These are phyloP conservation scores for Pyrrhia umbra DNA, from an alignment of 2,888 invertebrate genomes.

Conservation along the genomic window DNA sequence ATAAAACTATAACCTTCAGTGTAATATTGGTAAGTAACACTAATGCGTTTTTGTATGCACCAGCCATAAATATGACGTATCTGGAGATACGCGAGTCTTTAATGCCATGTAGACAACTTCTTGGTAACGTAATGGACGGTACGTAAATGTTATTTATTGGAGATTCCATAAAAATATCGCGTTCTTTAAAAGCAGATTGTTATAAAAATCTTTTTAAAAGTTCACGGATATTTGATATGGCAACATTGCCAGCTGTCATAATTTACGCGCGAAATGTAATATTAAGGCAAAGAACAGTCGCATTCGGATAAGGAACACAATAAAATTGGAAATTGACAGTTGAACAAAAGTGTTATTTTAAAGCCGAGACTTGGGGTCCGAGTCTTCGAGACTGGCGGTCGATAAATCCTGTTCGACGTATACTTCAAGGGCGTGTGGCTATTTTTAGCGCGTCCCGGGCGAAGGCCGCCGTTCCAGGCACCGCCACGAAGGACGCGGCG, in stretches of 20 bases:
- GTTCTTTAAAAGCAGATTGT: slow-evolving; percentile 15
- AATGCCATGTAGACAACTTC: slow-evolving; percentile 49
- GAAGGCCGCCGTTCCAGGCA: slow-evolving; percentile 79
- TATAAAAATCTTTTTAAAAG: slow-evolving; percentile 14
- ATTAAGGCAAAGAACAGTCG: slow-evolving; percentile 44
- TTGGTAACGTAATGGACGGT: slow-evolving; percentile 49
- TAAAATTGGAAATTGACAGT: slow-evolving; percentile 57
- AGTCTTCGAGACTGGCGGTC: slow-evolving; percentile 66
- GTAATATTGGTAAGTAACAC: slow-evolving; percentile 77
- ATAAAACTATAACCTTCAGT: slow-evolving; percentile 77
- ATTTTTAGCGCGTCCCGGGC: slow-evolving; percentile 83
- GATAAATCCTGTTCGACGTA: slow-evolving; percentile 87
- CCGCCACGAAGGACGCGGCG: slow-evolving; percentile 64
- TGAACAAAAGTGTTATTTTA: slow-evolving; percentile 55
- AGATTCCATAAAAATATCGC: slow-evolving; percentile 38
- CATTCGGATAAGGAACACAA: slow-evolving; percentile 51
- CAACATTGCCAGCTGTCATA: slow-evolving; percentile 45
- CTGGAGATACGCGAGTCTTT: slow-evolving; percentile 66
- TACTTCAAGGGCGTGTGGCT: slow-evolving; percentile 84
- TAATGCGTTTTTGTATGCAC: slow-evolving; percentile 83
- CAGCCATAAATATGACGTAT: slow-evolving; percentile 82
- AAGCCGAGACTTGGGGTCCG: slow-evolving; percentile 57
- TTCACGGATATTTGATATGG: slow-evolving; percentile 51
- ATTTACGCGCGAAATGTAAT: slow-evolving; percentile 44
- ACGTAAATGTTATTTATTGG: slow-evolving; percentile 43